Percentiles rank a stretch among this genome's conserved stretches.
Evolutionary conservation across 2,113 vertebrate species (phyloP).

Genomic region (Leucosticte australis): DNA sequence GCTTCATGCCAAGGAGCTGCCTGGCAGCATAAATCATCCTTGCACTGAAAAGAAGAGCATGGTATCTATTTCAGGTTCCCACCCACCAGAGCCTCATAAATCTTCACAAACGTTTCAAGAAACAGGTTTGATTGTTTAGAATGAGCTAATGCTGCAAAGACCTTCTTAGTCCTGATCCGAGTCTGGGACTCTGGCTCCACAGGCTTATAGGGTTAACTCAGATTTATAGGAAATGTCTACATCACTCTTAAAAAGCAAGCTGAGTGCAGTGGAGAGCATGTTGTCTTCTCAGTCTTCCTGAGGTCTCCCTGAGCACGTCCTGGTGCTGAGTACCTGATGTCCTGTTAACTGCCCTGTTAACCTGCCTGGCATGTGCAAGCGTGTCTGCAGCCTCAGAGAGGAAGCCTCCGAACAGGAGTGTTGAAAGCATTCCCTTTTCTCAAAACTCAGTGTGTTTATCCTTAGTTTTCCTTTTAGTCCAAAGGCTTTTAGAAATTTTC

Average conservation of each 20-base stretch:
- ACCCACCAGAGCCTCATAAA: constrained; percentile 57
- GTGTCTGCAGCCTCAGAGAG: neutral
- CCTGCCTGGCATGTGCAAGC: neutral
- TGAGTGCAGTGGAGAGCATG: neutral
- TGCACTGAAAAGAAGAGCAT: constrained; percentile 8
- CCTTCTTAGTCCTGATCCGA: neutral
- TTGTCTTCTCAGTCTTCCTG: neutral
- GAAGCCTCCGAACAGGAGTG: neutral
- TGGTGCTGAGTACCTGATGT: constrained; percentile 31
- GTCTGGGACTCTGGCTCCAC: neutral
- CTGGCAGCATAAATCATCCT: constrained; percentile 55
- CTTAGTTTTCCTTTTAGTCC: neutral
- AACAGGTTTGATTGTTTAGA: constrained; percentile 41
- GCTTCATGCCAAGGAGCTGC: constrained; percentile 6
- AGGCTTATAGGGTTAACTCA: constrained; percentile 31
- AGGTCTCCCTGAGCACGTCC: neutral
- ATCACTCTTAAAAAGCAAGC: neutral
- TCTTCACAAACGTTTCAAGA: constrained; percentile 27
- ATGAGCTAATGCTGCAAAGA: constrained; percentile 44
- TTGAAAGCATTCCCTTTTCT: neutral
- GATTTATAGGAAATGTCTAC: constrained; percentile 35
- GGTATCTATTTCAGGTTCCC: constrained; percentile 48
- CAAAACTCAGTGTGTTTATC: rapidly evolving
- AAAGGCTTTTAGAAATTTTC: neutral
- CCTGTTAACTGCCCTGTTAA: neutral